These are phyloP conservation scores for Typhlichthys subterraneus DNA, from an alignment of 2,797 vertebrate species.

Conservation along the genomic window DNA sequence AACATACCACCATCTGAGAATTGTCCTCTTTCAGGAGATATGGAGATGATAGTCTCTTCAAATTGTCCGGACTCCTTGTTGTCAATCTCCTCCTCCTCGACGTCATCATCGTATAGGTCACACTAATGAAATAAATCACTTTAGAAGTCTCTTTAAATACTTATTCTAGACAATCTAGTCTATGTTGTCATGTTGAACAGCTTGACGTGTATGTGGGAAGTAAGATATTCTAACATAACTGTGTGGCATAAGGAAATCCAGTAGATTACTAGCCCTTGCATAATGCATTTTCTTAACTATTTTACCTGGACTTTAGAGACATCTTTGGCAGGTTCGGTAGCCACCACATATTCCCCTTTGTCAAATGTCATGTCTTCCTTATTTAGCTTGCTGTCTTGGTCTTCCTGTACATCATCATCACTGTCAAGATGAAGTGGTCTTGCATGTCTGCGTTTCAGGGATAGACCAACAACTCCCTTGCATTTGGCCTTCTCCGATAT, in stretches of 20 bases:
- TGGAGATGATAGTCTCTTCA: constrained; percentile 50
- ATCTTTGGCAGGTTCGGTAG: constrained; percentile 19
- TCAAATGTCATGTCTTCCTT: constrained; percentile 51
- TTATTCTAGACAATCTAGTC: background rate
- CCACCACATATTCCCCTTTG: constrained; percentile 67
- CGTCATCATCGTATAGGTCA: constrained; percentile 30
- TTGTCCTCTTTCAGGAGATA: constrained; percentile 69
- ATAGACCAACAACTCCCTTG: constrained; percentile 71
- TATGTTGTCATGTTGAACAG: background rate
- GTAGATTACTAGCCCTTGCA: background rate
- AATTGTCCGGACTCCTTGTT: constrained; percentile 54
- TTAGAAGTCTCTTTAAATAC: background rate
- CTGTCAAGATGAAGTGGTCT: constrained; percentile 90
- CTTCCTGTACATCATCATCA: constrained; percentile 85
- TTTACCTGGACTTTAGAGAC: constrained; percentile 26
- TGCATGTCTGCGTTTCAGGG: constrained; percentile 83
- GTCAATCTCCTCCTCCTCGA: constrained; percentile 31
- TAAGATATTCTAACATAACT: background rate
- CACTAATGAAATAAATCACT: constrained; percentile 36
- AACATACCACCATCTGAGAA: constrained; percentile 78
- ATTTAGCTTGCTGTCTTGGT: constrained; percentile 72
- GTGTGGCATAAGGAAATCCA: too few species aligned
- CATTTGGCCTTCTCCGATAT: constrained; percentile 70
- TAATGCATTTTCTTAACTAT: background rate
- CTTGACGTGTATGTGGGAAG: background rate